Conservation (phyloP, 2,797 vertebrate genomes). For the Okamejei kenojei region DNA sequence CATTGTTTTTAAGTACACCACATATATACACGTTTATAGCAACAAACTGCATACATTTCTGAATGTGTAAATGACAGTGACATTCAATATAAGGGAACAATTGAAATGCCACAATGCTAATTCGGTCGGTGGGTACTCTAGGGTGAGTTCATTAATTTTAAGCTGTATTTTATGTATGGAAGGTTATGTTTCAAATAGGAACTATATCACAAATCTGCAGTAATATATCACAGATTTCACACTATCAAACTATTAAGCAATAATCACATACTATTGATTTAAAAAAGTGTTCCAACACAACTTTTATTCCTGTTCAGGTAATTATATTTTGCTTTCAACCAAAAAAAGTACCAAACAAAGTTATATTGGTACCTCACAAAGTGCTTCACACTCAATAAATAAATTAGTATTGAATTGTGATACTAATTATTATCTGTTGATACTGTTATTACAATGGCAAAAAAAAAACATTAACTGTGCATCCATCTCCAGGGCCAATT, state of each 20-base stretch:
- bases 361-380: neutral
- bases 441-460: neutral
- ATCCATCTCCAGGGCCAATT: neutral
- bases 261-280: neutral
- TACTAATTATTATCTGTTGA: too few relatives aligned
- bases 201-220: neutral
- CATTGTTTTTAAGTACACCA: slow-evolving; percentile 9
- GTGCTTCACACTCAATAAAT: neutral
- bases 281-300: neutral
- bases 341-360: neutral
- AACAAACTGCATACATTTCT: neutral
- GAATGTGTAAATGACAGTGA: neutral
- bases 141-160: neutral
- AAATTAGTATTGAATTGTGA: neutral
- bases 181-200: neutral
- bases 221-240: neutral
- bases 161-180: neutral
- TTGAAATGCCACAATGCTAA: too few relatives aligned
- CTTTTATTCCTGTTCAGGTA: neutral
- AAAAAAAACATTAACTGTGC: neutral
- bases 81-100: neutral
- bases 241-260: neutral
- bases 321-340: neutral
- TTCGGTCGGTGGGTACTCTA: neutral
- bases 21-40: neutral